Conservation (phyloP, 2,797 vertebrate species). For the Huso huso region DNA sequence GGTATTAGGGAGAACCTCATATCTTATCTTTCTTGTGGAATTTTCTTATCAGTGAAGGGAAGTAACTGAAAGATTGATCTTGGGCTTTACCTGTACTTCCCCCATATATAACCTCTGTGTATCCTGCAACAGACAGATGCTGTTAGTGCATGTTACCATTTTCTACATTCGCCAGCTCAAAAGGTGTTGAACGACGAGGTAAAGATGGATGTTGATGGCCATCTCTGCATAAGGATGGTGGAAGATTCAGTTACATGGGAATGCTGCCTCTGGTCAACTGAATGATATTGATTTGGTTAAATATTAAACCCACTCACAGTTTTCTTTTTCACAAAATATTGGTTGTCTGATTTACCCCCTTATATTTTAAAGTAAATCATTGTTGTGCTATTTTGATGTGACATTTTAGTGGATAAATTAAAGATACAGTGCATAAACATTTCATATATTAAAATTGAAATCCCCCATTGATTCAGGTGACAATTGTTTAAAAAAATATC, state of each 20-base stretch:
- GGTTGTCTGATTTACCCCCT: no score
- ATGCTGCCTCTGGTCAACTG: constrained; percentile 29
- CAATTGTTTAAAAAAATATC: no score
- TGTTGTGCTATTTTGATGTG: not conserved
- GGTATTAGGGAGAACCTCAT: constrained; percentile 67
- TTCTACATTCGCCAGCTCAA: constrained; percentile 73
- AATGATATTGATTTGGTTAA: not conserved
- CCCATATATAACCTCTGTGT: constrained; percentile 57
- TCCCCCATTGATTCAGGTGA: no score
- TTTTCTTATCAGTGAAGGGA: constrained; percentile 71
- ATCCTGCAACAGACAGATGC: constrained; percentile 75
- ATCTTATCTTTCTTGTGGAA: constrained; percentile 65
- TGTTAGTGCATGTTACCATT: constrained; percentile 62
- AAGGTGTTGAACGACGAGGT: constrained; percentile 78
- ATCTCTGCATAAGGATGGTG: constrained; percentile 60
- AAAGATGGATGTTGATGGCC: constrained; percentile 63
- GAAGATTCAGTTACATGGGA: constrained; percentile 64
- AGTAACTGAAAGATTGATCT: constrained; percentile 75
- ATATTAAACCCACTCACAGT: not conserved
- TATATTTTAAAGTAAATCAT: no score
- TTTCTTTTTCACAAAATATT: no score
- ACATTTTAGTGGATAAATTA: no score
- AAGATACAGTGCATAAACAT: no score
- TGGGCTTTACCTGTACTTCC: constrained; percentile 65
- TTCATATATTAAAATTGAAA: no score